phyloP scores from a whole-genome alignment of 2,113 vertebrate species.

The Oncorhynchus masou region DNA sequence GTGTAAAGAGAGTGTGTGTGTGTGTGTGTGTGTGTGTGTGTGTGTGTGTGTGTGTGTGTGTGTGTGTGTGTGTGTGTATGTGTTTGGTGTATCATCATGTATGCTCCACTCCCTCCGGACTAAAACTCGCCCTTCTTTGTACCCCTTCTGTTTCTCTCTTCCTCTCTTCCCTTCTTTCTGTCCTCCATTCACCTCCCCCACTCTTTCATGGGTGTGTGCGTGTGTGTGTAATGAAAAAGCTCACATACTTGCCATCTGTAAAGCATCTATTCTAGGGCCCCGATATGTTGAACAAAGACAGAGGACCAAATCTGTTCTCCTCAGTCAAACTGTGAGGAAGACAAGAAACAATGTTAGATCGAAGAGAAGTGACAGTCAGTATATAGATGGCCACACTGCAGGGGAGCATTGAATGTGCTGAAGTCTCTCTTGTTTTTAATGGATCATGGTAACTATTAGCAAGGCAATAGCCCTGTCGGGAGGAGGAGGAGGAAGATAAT shows the following conservation, averaged over 20 bases:
- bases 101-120: constrained; percentile 13
- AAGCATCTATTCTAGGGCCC: background rate
- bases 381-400: background rate
- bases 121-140: constrained; percentile 14
- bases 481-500: too few species aligned
- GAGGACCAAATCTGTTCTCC: constrained; percentile 4
- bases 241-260: background rate
- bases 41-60: too few species aligned
- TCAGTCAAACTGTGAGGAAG: constrained; percentile 7
- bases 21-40: too few species aligned
- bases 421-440: background rate
- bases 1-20: too few species aligned
- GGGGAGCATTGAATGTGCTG: background rate
- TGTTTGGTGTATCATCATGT: too few species aligned
- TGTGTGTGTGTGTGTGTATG: too few species aligned
- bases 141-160: background rate
- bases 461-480: too few species aligned
- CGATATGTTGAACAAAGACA: constrained; percentile 1
- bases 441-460: too few species aligned
- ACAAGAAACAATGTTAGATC: too few species aligned
- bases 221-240: constrained; percentile 3
- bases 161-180: constrained; percentile 13
- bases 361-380: background rate
- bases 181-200: constrained; percentile 7
- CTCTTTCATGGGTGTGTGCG: constrained; percentile 41